These are phyloP conservation scores for Alectura lathami DNA, from an alignment of 2,113 vertebrate species.

Conservation along the genomic window DNA sequence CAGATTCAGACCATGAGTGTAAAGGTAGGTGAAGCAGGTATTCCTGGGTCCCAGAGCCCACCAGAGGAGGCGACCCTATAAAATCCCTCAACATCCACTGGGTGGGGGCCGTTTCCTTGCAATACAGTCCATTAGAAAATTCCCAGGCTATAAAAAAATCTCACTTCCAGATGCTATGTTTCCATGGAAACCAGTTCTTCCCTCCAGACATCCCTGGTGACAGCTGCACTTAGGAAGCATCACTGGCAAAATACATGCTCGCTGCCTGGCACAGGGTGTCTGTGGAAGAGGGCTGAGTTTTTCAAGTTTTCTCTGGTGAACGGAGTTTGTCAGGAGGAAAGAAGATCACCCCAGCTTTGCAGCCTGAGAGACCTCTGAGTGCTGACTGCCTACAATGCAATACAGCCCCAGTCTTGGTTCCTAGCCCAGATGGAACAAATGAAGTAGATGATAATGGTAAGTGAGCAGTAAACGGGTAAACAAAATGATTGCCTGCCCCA, in stretches of 20 bases:
- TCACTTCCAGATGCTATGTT: not conserved
- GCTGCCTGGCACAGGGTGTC: not conserved
- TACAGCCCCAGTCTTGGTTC: not conserved
- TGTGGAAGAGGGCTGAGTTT: not conserved
- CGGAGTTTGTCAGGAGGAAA: accelerated
- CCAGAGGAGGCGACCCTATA: not conserved
- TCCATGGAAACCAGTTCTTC: not conserved
- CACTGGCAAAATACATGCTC: not conserved
- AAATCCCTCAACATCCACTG: not conserved
- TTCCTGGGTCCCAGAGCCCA: no score
- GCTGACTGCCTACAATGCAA: not conserved
- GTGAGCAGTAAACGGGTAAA: not conserved
- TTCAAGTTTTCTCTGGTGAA: not conserved
- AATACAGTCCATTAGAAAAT: not conserved
- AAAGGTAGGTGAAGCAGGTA: not conserved
- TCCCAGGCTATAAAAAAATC: not conserved
- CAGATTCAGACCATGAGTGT: not conserved
- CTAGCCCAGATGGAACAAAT: not conserved
- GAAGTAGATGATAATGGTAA: not conserved
- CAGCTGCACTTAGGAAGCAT: not conserved
- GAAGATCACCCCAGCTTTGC: not conserved
- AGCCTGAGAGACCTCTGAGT: not conserved
- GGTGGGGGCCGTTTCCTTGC: not conserved
- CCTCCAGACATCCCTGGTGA: not conserved
- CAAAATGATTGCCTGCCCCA: not conserved